Base-by-base conservation (phyloP, 2,888 invertebrate species). In the Arrhopalites spinosus region DNA sequence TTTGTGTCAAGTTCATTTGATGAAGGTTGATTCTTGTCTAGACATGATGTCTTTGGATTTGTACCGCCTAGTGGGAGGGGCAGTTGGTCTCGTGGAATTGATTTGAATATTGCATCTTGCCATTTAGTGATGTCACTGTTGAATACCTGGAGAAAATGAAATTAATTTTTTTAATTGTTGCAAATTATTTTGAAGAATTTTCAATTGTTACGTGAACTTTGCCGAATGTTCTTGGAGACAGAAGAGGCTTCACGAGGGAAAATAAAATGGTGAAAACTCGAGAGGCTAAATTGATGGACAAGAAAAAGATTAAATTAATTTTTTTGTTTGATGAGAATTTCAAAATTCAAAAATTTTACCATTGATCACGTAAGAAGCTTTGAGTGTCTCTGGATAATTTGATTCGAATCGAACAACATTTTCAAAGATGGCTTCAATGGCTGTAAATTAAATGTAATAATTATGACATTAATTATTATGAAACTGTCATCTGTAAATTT, bases 201-300 rank as follows among this genome's bases (percentile, higher is more conserved):
- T n/a, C n/a, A n/a, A n/a, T n/a, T n/a, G n/a, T n/a, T n/a, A n/a
- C n/a, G 1, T 68, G 13, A 0, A 80, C 73, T 61, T 80, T 80
- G 0, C 30, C 53, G 59, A 79, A 69, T 8, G 79, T 78, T 13
- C 80, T 71, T 0, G 69, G 71, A 0, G 77, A 47, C 25, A 80
- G 59, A 27, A 80, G 74, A 0, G 80, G 80, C 36, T 78, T 79
- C 15, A 80, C 50, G 36, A 80, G 30, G 23, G 74, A 68, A 64
- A 79, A 80, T 1, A 80, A 47, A 13, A 79, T 72, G 53, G 75
- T 17, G 68, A 80, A 80, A 2, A 78, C 73, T 45, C 77, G 47
- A n/a, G 79, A 69, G 11, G 80, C 80, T 79, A 25, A 20, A 25
- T 20, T 3, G 36, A 73, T 29, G 5, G 36, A 5, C 2, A n/a